Percentiles rank a stretch among this genome's conserved stretches.
Evolutionary conservation across 2,113 vertebrate species (phyloP).

Genomic region (Pungitius pungitius): DNA sequence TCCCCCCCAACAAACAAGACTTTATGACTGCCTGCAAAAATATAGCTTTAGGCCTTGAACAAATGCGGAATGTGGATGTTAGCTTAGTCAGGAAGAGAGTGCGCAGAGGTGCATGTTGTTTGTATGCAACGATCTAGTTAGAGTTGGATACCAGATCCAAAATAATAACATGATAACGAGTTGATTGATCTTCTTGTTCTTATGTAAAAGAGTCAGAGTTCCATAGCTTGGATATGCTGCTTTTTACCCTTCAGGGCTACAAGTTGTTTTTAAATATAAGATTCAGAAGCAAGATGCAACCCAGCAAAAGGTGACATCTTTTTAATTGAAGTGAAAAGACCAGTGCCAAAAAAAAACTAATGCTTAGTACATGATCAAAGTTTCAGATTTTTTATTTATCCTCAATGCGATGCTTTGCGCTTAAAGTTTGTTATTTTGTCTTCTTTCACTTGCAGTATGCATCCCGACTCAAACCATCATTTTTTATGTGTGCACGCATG

Average conservation of each 20-base stretch:
- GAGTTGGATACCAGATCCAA: constrained; percentile 10
- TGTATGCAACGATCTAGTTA: constrained; percentile 11
- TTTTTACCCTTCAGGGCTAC: constrained; percentile 11
- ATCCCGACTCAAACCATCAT: constrained; percentile 1
- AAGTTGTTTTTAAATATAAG: constrained; percentile 11
- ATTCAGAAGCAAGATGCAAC: constrained; percentile 4
- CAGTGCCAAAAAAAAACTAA: background rate
- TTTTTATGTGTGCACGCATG: background rate
- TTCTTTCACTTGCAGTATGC: background rate
- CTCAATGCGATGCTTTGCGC: background rate
- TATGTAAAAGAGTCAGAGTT: constrained; percentile 2
- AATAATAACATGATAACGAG: constrained; percentile 26
- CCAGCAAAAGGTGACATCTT: constrained; percentile 1
- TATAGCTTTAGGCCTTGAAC: constrained; percentile 33
- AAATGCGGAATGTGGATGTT: constrained; percentile 18
- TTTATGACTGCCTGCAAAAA: constrained; percentile 20
- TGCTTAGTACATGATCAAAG: background rate
- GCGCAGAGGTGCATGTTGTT: constrained; percentile 10
- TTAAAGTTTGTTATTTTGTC: constrained; percentile 14
- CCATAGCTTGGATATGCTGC: background rate
- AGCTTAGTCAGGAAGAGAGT: constrained; percentile 2
- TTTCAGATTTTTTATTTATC: background rate
- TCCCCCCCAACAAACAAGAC: constrained; percentile 39
- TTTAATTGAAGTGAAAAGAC: constrained; percentile 9
- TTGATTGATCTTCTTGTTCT: constrained; percentile 18